Conservation (phyloP, 2,113 vertebrate genomes). For the Sprattus sprattus region DNA sequence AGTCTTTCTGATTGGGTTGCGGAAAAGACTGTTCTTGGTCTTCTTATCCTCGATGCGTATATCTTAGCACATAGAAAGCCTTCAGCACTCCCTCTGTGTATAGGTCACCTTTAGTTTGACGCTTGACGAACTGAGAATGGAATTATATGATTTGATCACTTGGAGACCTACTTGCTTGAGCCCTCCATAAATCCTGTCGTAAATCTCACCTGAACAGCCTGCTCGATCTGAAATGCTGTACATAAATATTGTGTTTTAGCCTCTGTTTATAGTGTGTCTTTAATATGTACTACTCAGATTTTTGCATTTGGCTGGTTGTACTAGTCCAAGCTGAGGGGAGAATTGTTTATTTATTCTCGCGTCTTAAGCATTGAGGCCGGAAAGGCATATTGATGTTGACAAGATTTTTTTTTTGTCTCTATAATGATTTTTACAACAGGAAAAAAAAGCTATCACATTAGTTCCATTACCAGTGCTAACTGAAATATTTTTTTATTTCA, state of each 20-base stretch:
- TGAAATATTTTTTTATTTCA: background rate
- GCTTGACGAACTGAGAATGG: background rate
- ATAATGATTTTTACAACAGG: background rate
- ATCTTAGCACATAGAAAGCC: background rate
- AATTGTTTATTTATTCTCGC: slow-evolving; percentile 46
- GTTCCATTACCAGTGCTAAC: slow-evolving; percentile 7
- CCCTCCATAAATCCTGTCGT: background rate
- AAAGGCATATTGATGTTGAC: background rate
- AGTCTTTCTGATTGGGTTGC: slow-evolving; percentile 1
- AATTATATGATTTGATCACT: background rate
- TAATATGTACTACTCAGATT: slow-evolving; percentile 23
- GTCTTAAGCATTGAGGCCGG: background rate
- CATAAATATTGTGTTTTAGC: background rate
- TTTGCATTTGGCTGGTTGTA: background rate
- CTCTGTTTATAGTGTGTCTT: slow-evolving; percentile 44
- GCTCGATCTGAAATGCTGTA: background rate
- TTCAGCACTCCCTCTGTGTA: slow-evolving; percentile 11
- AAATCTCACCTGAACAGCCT: background rate
- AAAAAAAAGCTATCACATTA: background rate
- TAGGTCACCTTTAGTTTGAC: background rate
- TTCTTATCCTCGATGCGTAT: background rate
- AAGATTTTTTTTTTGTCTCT: background rate
- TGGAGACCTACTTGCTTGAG: background rate
- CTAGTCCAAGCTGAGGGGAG: background rate
- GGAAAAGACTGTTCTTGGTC: slow-evolving; percentile 52